These are phyloP conservation scores for Lochmaea capreae DNA, from an alignment of 2,888 invertebrate genomes.

Conservation along the genomic window DNA sequence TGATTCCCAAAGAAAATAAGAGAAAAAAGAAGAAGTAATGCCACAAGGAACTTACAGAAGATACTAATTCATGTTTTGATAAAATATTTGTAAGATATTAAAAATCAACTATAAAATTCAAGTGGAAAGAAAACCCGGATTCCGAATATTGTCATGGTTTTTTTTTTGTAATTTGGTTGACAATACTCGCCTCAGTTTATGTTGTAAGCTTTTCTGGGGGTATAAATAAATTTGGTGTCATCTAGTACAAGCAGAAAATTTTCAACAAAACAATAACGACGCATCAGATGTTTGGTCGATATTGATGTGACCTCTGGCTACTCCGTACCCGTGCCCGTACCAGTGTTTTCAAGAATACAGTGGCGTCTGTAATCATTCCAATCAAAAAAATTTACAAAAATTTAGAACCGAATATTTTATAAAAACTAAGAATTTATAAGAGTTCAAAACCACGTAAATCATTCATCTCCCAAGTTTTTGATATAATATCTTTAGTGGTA, in stretches of 20 bases:
- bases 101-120: too few species aligned
- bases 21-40: too few species aligned
- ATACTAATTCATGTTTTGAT: too few species aligned
- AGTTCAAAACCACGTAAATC: too few species aligned
- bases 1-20: too few species aligned
- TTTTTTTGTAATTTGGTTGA: background rate
- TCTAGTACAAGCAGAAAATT: conserved; percentile 19
- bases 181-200: background rate
- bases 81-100: too few species aligned
- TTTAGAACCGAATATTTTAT: background rate
- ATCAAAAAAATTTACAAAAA: background rate
- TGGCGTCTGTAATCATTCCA: background rate
- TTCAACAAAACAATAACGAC: conserved; percentile 11
- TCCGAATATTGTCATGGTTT: too few species aligned
- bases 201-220: background rate
- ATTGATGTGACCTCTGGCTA: conserved; percentile 65
- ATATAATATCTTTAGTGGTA: too few species aligned
- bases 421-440: too few species aligned
- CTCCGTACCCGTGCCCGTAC: conserved; percentile 65
- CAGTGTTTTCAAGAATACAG: conserved; percentile 47
- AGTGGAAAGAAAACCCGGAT: too few species aligned
- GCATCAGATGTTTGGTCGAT: conserved; percentile 61
- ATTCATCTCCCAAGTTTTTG: too few species aligned
- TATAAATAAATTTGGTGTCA: conserved; percentile 24
- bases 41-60: too few species aligned